Evolutionary conservation across 2,888 invertebrate species (phyloP), one percentile per base, ranked within the genome.

Genomic region (Phorcus lineatus): DNA sequence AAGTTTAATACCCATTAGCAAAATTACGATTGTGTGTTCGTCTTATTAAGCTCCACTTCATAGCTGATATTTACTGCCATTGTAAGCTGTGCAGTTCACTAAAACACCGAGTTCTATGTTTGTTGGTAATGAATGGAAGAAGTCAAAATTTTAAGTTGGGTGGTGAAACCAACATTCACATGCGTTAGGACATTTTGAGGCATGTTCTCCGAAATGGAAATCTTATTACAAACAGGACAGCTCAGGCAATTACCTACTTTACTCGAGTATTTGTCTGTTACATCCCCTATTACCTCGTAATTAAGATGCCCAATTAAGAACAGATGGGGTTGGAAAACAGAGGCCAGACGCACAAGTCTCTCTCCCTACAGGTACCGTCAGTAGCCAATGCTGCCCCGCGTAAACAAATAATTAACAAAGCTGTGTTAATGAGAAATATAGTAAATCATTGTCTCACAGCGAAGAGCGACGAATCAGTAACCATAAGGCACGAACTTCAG

Each of bases 401-500:
- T 40, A 31, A 36, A 36, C 70, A 31, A 70, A 70, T 36, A 36
- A 70, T 36, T 70, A 36, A 70, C 36, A 17, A 70, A 70, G 16
- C 40, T 36, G 11, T 19, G 17, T n/a, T 62, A 70, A 70, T 70
- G 19, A n/a, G 70, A 70, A 70, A 40, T 70, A 70, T 70, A 70
- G 28, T 70, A 36, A 17, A 36, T 11, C 19, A 31, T 70, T 70
- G 70, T 70, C 40, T 31, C 36, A 31, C 19, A 17, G 36, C 28
- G 6, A 36, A 11, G 19, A 19, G 11, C 16, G 70, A 19, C 28
- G n/a, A 22, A 13, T 28, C 28, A 17, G 28, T 36, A 6, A 36
- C 47, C 47, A 47, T 47, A 47, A 47, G n/a, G 70, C 70, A 36
- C 70, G 36, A 40, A n/a, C 40, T 19, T 17, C 19, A 40, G 31